Base-by-base conservation (phyloP, 2,888 invertebrate species). In the Lycaena phlaeas region DNA sequence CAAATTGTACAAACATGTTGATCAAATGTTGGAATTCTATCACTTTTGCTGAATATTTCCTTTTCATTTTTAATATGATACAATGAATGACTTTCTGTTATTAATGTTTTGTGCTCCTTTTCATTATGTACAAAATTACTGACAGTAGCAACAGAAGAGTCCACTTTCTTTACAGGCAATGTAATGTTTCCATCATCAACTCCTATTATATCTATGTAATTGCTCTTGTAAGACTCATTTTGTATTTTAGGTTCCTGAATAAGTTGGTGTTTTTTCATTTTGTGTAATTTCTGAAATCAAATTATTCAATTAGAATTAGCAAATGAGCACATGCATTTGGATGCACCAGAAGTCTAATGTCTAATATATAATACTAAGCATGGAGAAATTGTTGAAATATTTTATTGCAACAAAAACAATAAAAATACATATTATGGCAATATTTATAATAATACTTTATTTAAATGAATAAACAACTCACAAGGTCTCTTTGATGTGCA, bases 401-500 rank as follows among this genome's bases (percentile, higher is more conserved):
- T n/a, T n/a, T n/a, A n/a, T n/a, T n/a, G n/a, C n/a, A n/a, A n/a
- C n/a, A n/a, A n/a, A n/a, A n/a, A n/a, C n/a, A n/a, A n/a, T n/a
- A n/a, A n/a, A n/a, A n/a, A n/a, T n/a, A n/a, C n/a, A n/a, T n/a
- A n/a, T n/a, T n/a, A n/a, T n/a, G n/a, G n/a, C n/a, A n/a, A n/a
- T n/a, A n/a, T n/a, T n/a, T n/a, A n/a, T n/a, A n/a, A n/a, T n/a
- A n/a, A n/a, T n/a, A n/a, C n/a, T n/a, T n/a, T 10, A 15, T n/a
- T 37, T 3, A 28, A 27, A 2, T 7, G 14, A 17, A 11, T 7
- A 18, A 9, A 17, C 25, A 27, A 41, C 70, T 71, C 44, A 87
- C 87, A 61, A 88, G 78, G 53, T 88, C 88, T 50, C 87, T 77
- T 4, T 79, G 72, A 25, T 88, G 79, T 43, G 84, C 79, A 49